Percentiles rank a stretch among this genome's conserved stretches.
These are phyloP conservation scores for Platygyra sinensis DNA, from an alignment of 64 coral and sea anemone species.

Conservation along the genomic window DNA sequence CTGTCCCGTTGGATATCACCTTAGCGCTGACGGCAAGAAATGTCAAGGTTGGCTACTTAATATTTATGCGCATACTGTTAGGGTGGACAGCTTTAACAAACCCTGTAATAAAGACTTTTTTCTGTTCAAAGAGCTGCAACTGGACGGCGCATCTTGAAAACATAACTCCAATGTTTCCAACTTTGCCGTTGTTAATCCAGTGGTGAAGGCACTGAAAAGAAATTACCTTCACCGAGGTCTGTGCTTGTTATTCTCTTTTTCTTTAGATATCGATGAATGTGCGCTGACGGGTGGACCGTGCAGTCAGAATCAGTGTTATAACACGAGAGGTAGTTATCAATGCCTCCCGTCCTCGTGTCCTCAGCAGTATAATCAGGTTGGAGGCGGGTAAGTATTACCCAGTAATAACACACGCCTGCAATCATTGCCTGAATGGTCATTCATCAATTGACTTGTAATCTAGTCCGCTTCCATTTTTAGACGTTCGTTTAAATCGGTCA, in stretches of 20 bases:
- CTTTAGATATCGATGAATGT: constrained; percentile 81
- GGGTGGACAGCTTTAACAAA: no score
- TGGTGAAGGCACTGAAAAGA: no score
- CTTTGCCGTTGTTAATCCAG: no score
- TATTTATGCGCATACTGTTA: neutral
- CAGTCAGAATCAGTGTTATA: constrained; percentile 63
- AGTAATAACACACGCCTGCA: neutral
- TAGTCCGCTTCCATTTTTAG: neutral
- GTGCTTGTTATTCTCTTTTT: neutral
- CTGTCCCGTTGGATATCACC: constrained; percentile 75
- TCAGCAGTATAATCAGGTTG: constrained; percentile 34
- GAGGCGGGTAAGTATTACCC: constrained; percentile 17
- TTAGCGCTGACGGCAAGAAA: constrained; percentile 73
- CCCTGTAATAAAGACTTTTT: no score
- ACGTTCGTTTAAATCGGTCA: neutral
- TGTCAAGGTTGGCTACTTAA: constrained; percentile 59
- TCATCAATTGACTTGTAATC: neutral
- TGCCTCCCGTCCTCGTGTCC: constrained; percentile 76
- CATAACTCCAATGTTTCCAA: no score
- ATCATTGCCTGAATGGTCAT: neutral
- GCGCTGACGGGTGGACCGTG: constrained; percentile 47
- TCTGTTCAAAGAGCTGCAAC: no score
- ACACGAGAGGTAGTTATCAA: constrained; percentile 79
- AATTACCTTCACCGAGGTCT: no score
- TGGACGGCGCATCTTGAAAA: no score